A percentile compares a stretch with the other conserved stretches of the same genome.
These are phyloP conservation scores for Sphecodes monilicornis DNA, from an alignment of 2,888 invertebrate species.

Conservation along the genomic window DNA sequence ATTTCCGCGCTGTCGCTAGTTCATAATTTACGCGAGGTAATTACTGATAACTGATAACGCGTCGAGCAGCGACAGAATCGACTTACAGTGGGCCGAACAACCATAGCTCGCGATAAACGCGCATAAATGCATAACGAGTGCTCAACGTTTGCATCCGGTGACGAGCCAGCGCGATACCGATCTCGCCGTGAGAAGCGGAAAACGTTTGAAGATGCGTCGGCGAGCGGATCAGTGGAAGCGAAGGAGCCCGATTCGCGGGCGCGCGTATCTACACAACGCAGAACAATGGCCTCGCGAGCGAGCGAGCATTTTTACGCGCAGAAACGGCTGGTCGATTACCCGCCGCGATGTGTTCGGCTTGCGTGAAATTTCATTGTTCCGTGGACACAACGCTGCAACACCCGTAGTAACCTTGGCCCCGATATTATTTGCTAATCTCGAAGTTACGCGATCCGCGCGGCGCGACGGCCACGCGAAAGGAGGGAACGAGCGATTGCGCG, in stretches of 20 bases:
- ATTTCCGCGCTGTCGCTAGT: constrained; percentile 40
- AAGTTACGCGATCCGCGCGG: constrained; percentile 56
- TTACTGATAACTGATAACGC: constrained; percentile 47
- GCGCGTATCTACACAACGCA: neutral
- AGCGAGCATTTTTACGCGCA: constrained; percentile 76
- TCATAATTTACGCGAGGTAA: constrained; percentile 58
- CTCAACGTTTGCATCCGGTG: constrained; percentile 50
- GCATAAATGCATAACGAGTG: constrained; percentile 57
- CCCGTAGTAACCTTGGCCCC: constrained; percentile 81
- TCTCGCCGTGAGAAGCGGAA: constrained; percentile 75
- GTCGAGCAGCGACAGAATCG: constrained; percentile 10
- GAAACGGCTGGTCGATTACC: constrained; percentile 57
- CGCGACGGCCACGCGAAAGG: constrained; percentile 16
- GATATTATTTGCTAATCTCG: constrained; percentile 79
- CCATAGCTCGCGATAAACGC: constrained; percentile 22
- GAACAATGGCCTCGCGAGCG: constrained; percentile 67
- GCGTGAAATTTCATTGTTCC: constrained; percentile 75
- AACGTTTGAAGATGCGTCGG: constrained; percentile 69
- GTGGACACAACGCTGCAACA: constrained; percentile 61
- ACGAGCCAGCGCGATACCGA: constrained; percentile 52
- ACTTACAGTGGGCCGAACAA: neutral
- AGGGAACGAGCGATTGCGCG: constrained; percentile 40
- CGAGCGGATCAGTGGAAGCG: constrained; percentile 68
- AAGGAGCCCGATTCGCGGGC: constrained; percentile 59
- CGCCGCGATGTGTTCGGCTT: constrained; percentile 56